Conservation (phyloP, 2,888 invertebrate genomes). For the Xanthia icteritia region DNA sequence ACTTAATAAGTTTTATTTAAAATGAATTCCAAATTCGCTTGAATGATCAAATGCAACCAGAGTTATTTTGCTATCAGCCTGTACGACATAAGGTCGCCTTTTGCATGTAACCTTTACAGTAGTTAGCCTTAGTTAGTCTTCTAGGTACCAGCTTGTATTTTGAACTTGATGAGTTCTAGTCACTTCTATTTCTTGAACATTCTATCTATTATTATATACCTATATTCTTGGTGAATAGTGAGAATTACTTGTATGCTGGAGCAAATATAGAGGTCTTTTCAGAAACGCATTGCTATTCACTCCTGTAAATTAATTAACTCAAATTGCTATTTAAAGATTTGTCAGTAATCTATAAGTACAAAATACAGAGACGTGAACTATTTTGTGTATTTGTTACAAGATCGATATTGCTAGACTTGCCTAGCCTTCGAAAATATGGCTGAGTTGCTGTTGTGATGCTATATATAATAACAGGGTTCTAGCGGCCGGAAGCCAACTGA, state of each 20-base stretch:
- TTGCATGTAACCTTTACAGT: too few relatives aligned
- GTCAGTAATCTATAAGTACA: not conserved
- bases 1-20: too few relatives aligned
- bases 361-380: not conserved
- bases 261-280: not conserved
- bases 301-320: not conserved
- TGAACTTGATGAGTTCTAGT: slow-evolving; percentile 4
- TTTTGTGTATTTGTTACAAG: not conserved
- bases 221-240: too few relatives aligned
- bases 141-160: not conserved
- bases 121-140: not conserved
- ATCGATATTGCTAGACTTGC: not conserved
- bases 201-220: not conserved
- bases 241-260: not conserved
- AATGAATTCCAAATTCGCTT: too few relatives aligned
- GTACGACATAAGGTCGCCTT: too few relatives aligned
- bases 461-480: slow-evolving; percentile 13
- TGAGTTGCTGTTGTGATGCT: not conserved
- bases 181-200: not conserved
- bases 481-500: not conserved
- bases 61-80: too few relatives aligned
- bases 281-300: not conserved
- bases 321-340: not conserved
- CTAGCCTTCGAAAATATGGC: not conserved
- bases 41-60: too few relatives aligned